Evolutionary conservation across 1,140 invertebrate genomes (phyloP).

Genomic region (Papilio polytes): DNA sequence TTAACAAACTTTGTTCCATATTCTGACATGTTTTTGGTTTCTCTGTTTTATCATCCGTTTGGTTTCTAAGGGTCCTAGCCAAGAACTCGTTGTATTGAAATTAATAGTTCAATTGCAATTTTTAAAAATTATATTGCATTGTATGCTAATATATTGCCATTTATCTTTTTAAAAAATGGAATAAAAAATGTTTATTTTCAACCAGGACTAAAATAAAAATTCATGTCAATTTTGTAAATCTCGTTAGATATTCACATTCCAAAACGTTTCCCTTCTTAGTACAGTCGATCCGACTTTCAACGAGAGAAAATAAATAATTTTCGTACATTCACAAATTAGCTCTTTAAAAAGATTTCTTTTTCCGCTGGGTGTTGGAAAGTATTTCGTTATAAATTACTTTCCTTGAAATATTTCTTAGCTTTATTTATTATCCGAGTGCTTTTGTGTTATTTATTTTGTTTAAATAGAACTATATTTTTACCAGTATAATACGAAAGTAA

Average conservation of each 20-base stretch:
- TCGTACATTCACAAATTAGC: conserved; percentile 51
- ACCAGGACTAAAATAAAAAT: background rate
- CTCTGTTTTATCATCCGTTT: background rate
- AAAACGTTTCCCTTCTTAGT: conserved; percentile 3
- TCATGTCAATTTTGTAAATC: conserved; percentile 5
- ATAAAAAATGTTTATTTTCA: background rate
- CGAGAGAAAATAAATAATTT: conserved; percentile 50
- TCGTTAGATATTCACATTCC: conserved; percentile 14
- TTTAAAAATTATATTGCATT: no score
- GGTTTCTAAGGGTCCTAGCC: background rate
- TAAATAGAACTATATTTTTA: background rate
- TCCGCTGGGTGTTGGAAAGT: conserved; percentile 38
- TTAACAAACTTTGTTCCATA: background rate
- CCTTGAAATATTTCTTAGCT: conserved; percentile 43
- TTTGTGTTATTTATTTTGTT: conserved; percentile 7
- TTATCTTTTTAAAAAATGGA: no score
- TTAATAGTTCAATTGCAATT: no score
- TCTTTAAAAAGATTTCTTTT: conserved; percentile 42
- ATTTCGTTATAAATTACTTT: conserved; percentile 49
- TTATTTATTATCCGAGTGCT: conserved; percentile 37
- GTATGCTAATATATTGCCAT: no score
- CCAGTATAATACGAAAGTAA: background rate
- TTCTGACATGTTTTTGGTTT: background rate
- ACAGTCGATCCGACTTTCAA: conserved; percentile 46
- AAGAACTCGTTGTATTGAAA: no score